phyloP scores from a whole-genome alignment of 2,113 vertebrate genomes.

The Marmota monax region DNA sequence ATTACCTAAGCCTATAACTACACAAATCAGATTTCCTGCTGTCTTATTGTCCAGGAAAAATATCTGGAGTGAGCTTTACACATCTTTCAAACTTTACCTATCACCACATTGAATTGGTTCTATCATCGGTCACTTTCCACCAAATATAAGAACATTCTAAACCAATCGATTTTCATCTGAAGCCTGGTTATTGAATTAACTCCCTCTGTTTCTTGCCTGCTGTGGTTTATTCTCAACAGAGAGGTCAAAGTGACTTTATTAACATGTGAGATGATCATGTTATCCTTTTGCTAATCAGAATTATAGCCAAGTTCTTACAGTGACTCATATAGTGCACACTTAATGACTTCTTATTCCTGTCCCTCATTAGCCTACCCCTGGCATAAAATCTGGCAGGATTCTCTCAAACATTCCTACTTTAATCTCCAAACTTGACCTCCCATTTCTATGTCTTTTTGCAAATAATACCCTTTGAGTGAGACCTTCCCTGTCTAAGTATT shows the following conservation, averaged over 20 bases:
- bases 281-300: neutral
- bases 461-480: neutral
- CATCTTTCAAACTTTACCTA: neutral
- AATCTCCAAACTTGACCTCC: neutral
- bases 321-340: neutral
- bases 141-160: neutral
- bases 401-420: neutral
- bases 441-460: neutral
- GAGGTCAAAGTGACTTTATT: neutral
- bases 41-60: neutral
- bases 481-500: neutral
- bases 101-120: neutral
- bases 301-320: neutral
- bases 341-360: neutral
- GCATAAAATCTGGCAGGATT: neutral
- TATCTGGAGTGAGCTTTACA: neutral
- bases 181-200: neutral
- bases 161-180: neutral
- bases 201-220: neutral
- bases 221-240: neutral
- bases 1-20: neutral
- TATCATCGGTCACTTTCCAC: neutral
- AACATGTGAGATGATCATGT: neutral
- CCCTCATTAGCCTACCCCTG: neutral
- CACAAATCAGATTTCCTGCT: neutral